These are phyloP conservation scores for Epistrophella euchroma DNA, from an alignment of 2,888 invertebrate species.

Conservation along the genomic window DNA sequence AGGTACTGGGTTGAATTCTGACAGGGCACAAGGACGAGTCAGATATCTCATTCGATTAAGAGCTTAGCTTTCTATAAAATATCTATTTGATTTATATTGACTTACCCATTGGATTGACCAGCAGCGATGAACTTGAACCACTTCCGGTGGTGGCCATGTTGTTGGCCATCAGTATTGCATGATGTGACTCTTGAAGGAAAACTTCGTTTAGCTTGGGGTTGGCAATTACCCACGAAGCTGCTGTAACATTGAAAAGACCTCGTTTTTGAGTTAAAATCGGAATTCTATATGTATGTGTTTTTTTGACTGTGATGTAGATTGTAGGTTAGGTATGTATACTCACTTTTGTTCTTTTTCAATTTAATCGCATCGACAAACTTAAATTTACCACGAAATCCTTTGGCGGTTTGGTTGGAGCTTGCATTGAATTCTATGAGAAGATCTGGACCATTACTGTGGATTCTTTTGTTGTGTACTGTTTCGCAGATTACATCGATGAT, in stretches of 20 bases:
- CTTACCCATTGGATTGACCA: constrained; percentile 60
- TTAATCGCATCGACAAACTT: constrained; percentile 79
- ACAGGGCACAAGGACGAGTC: constrained; percentile 34
- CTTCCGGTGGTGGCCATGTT: constrained; percentile 43
- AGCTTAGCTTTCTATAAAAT: constrained; percentile 38
- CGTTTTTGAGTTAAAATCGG: constrained; percentile 3
- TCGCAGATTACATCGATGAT: constrained; percentile 93
- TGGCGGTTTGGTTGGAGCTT: constrained; percentile 86
- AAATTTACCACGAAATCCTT: constrained; percentile 83
- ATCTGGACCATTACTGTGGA: constrained; percentile 92
- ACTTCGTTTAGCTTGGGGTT: constrained; percentile 66
- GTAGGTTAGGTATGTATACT: constrained; percentile 45
- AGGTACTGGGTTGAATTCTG: background rate
- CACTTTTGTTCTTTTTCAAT: constrained; percentile 58
- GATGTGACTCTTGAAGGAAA: constrained; percentile 49
- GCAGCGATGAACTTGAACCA: constrained; percentile 56
- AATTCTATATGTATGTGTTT: background rate
- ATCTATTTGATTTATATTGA: constrained; percentile 49
- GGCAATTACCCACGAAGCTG: constrained; percentile 51
- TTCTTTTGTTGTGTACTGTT: constrained; percentile 90
- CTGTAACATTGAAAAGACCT: constrained; percentile 56
- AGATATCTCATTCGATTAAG: constrained; percentile 51
- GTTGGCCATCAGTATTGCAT: constrained; percentile 21
- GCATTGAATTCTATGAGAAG: constrained; percentile 93
- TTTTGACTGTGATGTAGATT: background rate